Percentiles rank a stretch among this genome's conserved stretches.
Conservation (phyloP, 92 coral and sea anemone species). For the Heteractis magnifica region DNA sequence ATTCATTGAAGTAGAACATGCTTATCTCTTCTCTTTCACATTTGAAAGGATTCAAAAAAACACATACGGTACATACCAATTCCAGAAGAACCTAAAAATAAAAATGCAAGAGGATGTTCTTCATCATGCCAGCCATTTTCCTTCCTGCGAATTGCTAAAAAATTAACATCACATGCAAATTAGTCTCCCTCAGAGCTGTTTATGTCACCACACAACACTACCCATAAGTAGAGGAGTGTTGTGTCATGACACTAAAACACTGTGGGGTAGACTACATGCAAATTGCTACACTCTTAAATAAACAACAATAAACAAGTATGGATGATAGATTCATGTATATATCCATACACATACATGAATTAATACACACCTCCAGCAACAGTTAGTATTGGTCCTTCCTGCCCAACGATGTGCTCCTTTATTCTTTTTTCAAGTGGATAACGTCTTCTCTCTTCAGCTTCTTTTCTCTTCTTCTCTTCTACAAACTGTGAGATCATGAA, state of each 20-base stretch:
- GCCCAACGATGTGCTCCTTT: slow-evolving; percentile 93
- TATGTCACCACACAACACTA: background rate
- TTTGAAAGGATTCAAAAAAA: too few relatives aligned
- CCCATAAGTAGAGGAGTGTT: too few relatives aligned
- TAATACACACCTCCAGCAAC: slow-evolving; percentile 78
- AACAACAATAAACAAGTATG: too few relatives aligned
- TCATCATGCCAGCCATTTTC: slow-evolving; percentile 99
- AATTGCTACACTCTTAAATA: too few relatives aligned
- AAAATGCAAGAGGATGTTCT: slow-evolving; percentile 91
- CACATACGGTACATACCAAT: slow-evolving; percentile 30
- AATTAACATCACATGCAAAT: background rate
- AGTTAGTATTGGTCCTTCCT: slow-evolving; percentile 91
- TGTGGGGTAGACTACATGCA: too few relatives aligned
- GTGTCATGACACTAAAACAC: background rate
- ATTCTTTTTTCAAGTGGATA: slow-evolving; percentile 92
- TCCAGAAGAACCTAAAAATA: slow-evolving; percentile 97
- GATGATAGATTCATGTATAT: too few relatives aligned
- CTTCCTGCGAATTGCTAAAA: slow-evolving; percentile 86
- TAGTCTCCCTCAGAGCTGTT: background rate
- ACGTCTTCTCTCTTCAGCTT: slow-evolving; percentile 80
- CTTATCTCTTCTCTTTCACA: too few relatives aligned
- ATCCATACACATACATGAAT: background rate
- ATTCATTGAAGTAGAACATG: too few relatives aligned
- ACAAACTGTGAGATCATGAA: slow-evolving; percentile 45
- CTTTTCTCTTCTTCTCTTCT: slow-evolving; percentile 77